Evolutionary conservation across 1,140 invertebrate genomes (phyloP).

Genomic region (Pseudobourletiella spinata): DNA sequence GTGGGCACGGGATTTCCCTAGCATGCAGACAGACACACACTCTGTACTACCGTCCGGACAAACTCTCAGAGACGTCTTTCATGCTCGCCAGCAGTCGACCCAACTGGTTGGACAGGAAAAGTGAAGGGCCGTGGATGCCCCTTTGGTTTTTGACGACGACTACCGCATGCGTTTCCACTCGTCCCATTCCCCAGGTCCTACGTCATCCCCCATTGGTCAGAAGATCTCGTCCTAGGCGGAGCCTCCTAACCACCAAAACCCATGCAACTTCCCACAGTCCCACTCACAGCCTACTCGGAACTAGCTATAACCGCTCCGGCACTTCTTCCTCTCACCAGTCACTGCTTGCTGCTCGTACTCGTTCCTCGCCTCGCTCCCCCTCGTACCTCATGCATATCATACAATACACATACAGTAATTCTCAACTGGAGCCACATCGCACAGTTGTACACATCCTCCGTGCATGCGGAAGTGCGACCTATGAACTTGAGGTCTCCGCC

Average conservation of each 20-base stretch:
- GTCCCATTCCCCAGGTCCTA: constrained; percentile 12
- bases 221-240: constrained; percentile 7
- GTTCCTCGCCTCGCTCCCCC: no score
- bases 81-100: background rate
- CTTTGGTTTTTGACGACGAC: constrained; percentile 12
- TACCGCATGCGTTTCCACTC: constrained; percentile 20
- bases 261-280: background rate
- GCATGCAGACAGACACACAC: no score
- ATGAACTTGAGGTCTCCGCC: no score
- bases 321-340: background rate
- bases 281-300: constrained; percentile 4
- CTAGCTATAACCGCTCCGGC: background rate
- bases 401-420: no score
- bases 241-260: constrained; percentile 2
- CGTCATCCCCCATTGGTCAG: background rate
- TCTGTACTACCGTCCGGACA: no score
- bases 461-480: no score
- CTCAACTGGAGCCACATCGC: no score
- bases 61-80: background rate
- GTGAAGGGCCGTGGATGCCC: constrained; percentile 20
- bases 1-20: no score
- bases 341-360: background rate
- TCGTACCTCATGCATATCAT: no score
- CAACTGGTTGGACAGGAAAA: constrained; percentile 18
- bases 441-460: no score